Percentiles rank a stretch among this genome's conserved stretches.
Evolutionary conservation across 2,888 invertebrate genomes (phyloP).

Genomic region (Parasteatoda lunata): DNA sequence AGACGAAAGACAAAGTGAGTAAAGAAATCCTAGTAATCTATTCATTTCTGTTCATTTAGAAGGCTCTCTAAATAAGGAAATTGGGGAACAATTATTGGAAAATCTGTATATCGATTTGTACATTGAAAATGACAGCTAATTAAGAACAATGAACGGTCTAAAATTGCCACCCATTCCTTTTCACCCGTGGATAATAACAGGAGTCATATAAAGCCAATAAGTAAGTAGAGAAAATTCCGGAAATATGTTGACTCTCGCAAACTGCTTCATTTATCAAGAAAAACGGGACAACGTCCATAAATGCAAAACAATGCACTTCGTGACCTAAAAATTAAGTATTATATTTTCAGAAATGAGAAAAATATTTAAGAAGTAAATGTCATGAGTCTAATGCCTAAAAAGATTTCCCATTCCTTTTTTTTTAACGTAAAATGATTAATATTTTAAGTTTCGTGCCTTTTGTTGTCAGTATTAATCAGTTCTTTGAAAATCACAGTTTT

Average conservation of each 20-base stretch:
- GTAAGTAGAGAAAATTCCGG: constrained; percentile 40
- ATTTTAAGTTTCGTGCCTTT: background rate
- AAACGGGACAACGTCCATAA: too few species aligned
- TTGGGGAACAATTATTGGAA: constrained; percentile 66
- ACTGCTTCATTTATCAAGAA: constrained; percentile 26
- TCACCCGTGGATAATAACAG: constrained; percentile 41
- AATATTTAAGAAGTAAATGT: too few species aligned
- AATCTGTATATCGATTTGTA: constrained; percentile 66
- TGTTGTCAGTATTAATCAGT: too few species aligned
- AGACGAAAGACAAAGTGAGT: constrained; percentile 13
- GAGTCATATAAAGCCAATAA: constrained; percentile 38
- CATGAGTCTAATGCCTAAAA: too few species aligned
- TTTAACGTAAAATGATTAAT: background rate
- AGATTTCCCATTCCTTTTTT: too few species aligned
- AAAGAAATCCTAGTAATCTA: constrained; percentile 25
- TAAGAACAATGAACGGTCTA: constrained; percentile 56
- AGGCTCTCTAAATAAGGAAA: constrained; percentile 57
- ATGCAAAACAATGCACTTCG: too few species aligned
- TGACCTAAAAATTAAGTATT: too few species aligned
- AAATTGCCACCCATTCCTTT: constrained; percentile 62
- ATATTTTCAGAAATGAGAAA: too few species aligned
- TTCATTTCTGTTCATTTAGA: constrained; percentile 45
- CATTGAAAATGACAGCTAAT: constrained; percentile 67
- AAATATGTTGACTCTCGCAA: constrained; percentile 42
- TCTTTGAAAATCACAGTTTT: too few species aligned